Percentiles rank a stretch among this genome's conserved stretches.
Conservation (phyloP, 2,888 invertebrate species). For the Eupeodes latifasciatus region DNA sequence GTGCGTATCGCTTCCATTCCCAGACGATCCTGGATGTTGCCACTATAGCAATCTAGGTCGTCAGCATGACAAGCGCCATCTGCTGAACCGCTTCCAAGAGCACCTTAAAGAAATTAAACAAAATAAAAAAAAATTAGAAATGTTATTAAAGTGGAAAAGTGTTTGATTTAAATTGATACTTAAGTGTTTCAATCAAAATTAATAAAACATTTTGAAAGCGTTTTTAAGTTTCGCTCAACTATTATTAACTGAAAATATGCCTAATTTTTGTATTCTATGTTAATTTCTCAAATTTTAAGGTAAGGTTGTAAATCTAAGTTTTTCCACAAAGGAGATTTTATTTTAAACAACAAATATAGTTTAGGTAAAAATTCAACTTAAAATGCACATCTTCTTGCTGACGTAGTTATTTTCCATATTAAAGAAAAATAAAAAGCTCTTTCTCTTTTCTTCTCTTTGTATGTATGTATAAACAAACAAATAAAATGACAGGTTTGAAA, state of each 20-base stretch:
- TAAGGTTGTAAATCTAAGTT: no score
- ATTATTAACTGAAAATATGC: no score
- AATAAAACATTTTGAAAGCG: no score
- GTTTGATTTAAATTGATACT: no score
- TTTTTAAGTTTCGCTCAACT: no score
- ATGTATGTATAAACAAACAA: conserved; percentile 6
- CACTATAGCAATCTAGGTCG: conserved; percentile 90
- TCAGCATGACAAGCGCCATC: conserved; percentile 85
- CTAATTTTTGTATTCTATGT: no score
- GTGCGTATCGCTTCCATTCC: conserved; percentile 96
- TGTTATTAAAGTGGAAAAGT: conserved; percentile 27
- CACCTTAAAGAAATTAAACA: conserved; percentile 77
- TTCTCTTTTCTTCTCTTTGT: background rate
- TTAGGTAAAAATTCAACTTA: background rate
- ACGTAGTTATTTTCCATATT: background rate
- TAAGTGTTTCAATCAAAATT: no score
- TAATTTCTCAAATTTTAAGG: no score
- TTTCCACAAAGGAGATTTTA: background rate
- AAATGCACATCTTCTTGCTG: background rate
- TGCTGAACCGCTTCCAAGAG: conserved; percentile 81
- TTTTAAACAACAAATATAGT: background rate
- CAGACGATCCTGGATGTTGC: conserved; percentile 90
- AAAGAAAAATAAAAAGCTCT: background rate
- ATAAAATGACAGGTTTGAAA: conserved; percentile 16
- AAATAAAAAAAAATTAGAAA: conserved; percentile 10